Evolutionary conservation across 2,113 vertebrate species (phyloP), one percentile per base, ranked within the genome.

Genomic region (Cricetomys ansorgei): DNA sequence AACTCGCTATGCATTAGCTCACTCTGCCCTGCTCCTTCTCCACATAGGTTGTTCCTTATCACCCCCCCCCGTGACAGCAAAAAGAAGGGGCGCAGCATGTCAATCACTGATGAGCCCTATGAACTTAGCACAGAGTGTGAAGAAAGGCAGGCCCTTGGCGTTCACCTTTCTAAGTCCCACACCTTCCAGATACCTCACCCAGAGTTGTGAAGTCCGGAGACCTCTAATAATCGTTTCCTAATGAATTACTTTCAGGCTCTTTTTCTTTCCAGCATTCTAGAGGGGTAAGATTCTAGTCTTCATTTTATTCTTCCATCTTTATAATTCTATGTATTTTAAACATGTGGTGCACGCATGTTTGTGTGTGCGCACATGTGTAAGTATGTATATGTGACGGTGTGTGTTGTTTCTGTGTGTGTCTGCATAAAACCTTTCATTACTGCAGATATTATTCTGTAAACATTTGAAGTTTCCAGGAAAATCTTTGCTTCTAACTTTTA

Each of bases 401-500:
- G 34, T 40, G 55, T 64, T 64, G 7, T 50, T 4, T 27, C 1
- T 83, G 9, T 50, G 25, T 50, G 25, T 34, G 7, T 62, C 3
- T 81, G 37, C 65, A n/a, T 64, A 59, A 11, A 62, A 31, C 12
- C 27, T 83, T 25, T 91, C 76, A 53, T 34, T 40, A 73, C 50
- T 73, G 85, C 34, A 27, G 27, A 40, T 53, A 90, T 79, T 73
- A 90, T 43, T 95, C 89, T 93, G 59, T 45, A 29, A 90, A 86
- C 0, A 23, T 55, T 48, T 91, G n/a, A 90, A 70, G 7, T 83
- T 96, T 95, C 89, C 65, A 96, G 37, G 16, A 76, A 89, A 91
- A 85, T 5, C 89, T 93, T 94, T 93, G 15, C 17, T 81, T 93
- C 88, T 57, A 96, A 69, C 31, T 97, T 95, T 97, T 85, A 88